phyloP scores from a whole-genome alignment of 2,113 vertebrate species.

The Bothrops jararaca region DNA sequence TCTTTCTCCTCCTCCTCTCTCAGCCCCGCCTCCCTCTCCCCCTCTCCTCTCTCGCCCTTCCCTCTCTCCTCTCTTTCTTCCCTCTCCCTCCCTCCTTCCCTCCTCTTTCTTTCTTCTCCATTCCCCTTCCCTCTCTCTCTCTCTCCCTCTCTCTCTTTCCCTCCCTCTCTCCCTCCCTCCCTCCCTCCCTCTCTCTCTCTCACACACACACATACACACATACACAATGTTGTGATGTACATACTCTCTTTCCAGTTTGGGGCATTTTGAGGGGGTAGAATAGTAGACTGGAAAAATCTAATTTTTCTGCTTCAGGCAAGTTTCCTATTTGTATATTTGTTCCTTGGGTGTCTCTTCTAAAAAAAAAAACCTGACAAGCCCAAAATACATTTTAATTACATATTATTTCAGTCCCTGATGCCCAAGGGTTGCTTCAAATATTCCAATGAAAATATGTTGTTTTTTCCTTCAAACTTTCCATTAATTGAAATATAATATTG shows the following conservation, averaged over 20 bases:
- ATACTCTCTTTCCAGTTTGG: neutral
- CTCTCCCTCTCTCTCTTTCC: too few relatives aligned
- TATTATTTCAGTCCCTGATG: neutral
- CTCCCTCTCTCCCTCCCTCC: too few relatives aligned
- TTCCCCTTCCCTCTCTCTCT: too few relatives aligned
- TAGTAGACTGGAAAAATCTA: neutral
- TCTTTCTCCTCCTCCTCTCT: too few relatives aligned
- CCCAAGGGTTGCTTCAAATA: neutral
- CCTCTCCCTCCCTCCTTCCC: fast-evolving
- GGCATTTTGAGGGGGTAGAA: neutral
- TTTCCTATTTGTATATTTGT: neutral
- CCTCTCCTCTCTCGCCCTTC: too few relatives aligned
- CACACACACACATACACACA: neutral
- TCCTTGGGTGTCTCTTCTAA: neutral
- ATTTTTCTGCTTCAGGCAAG: neutral
- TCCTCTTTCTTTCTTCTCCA: fast-evolving
- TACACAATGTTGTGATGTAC: neutral
- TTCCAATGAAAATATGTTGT: neutral
- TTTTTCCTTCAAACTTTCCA: neutral
- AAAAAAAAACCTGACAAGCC: neutral
- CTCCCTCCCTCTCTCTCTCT: too few relatives aligned
- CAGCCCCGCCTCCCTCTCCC: too few relatives aligned
- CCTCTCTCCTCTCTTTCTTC: too few relatives aligned
- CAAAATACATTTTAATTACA: neutral
- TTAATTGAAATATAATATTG: neutral